Evolutionary conservation across 2,797 vertebrate genomes (phyloP), one percentile per base, ranked within the genome.

Genomic region (Sarcophilus harrisii): DNA sequence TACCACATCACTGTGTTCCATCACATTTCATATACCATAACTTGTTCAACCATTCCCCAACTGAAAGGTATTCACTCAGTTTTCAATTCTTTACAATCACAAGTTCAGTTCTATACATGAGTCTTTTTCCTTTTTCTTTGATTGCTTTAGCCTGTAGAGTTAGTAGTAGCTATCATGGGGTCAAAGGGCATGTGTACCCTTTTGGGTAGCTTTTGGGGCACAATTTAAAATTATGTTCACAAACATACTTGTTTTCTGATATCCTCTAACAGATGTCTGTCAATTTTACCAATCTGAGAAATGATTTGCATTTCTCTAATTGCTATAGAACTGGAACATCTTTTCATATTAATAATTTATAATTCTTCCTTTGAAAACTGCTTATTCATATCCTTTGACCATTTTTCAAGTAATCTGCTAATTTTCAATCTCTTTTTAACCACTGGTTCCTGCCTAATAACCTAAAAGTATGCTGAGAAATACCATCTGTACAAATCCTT

Each of bases 51-150:
- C 62, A n/a, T n/a, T 66, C 3, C 62, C 32, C 2, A 32, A 66
- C 1, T 66, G 32, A n/a, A 1, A 27, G 13, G 30, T 0, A 14
- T 3, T 14, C 32, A 5, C 0, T 6, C 32, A n/a, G 14, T 18
- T 18, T 66, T 30, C 32, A n/a, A n/a, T n/a, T 66, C 32, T 66
- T n/a, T n/a, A 32, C 62, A n/a, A 38, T 73, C 62, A 32, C 30
- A 73, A 38, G 38, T 73, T 18, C 18, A 38, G n/a, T 73, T 73
- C n/a, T 73, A 14, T n/a, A 21, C 16, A 18, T 73, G 5, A 30
- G 30, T 14, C 1, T 38, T 21, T 38, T 73, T 18, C 12, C 16
- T n/a, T 32, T 38, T 73, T 73, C 32, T 21, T 38, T 73, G 16
- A 73, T 73, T 32, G 38, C 62, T 32, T 38, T 73, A 54, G 54